These are phyloP conservation scores for Coremacera marginata DNA, from an alignment of 2,888 invertebrate genomes.

Conservation along the genomic window DNA sequence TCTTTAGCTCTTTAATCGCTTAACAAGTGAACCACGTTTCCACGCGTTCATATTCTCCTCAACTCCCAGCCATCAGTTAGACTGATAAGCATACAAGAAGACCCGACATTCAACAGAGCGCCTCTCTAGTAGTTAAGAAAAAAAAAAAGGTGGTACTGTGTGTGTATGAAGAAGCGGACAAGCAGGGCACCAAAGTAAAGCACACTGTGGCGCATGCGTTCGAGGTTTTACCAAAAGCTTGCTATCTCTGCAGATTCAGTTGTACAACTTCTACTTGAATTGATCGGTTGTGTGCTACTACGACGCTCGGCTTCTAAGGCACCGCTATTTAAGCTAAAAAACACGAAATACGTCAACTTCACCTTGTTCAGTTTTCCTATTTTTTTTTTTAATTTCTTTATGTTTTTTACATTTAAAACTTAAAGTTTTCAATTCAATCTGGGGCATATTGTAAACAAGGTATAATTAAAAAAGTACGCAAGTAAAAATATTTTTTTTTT, in stretches of 20 bases:
- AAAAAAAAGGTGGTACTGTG: background rate
- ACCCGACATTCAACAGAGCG: background rate
- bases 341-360: background rate
- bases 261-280: slow-evolving; percentile 28
- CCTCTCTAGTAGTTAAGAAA: background rate
- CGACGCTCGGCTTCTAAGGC: background rate
- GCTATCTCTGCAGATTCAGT: slow-evolving; percentile 23
- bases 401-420: background rate
- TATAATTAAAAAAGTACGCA: background rate
- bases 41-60: too few relatives aligned
- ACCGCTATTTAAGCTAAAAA: background rate
- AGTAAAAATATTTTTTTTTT: background rate
- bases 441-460: background rate
- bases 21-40: too few relatives aligned
- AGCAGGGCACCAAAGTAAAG: background rate
- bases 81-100: too few relatives aligned
- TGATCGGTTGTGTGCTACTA: slow-evolving; percentile 25
- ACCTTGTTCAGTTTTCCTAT: background rate
- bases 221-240: slow-evolving; percentile 23
- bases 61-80: too few relatives aligned
- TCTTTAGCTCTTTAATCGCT: too few relatives aligned
- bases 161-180: background rate
- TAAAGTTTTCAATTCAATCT: too few relatives aligned
- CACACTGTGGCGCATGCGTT: slow-evolving; percentile 1
- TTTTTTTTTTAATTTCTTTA: background rate